Conservation (phyloP, 2,113 vertebrate genomes). For the Drymodes brunneopygia region DNA sequence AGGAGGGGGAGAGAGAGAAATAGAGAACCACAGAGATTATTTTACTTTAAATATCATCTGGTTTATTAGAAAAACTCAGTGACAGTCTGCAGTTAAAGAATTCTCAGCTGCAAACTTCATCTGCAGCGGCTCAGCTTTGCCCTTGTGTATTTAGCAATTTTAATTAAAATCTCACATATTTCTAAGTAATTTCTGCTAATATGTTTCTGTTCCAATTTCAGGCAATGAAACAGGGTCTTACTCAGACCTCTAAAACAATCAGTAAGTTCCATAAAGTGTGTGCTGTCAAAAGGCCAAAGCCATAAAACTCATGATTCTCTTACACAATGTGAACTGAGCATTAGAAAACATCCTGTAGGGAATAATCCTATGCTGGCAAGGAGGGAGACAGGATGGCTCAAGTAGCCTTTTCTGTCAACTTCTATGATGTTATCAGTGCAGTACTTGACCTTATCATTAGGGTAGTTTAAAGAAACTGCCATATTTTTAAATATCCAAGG, state of each 20-base stretch:
- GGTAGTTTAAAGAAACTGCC: not conserved
- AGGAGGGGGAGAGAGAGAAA: not conserved
- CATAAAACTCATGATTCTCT: conserved; percentile 15
- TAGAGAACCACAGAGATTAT: not conserved
- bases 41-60: not conserved
- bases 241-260: conserved; percentile 18
- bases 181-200: conserved; percentile 17
- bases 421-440: not conserved
- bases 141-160: conserved; percentile 7
- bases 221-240: not conserved
- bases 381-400: not conserved
- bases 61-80: conserved; percentile 14
- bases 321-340: not conserved
- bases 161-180: conserved; percentile 40
- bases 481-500: not conserved
- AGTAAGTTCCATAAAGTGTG: not conserved
- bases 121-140: not conserved
- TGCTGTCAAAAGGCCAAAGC: conserved; percentile 30
- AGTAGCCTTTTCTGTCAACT: not conserved
- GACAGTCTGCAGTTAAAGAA: not conserved
- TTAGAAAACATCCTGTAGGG: not conserved
- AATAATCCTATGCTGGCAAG: conserved; percentile 8
- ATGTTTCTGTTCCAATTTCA: conserved; percentile 6
- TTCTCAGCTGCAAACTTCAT: not conserved
- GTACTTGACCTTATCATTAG: not conserved